These are phyloP conservation scores for Drosophila rhopaloa DNA, from an alignment of 1,140 invertebrate species.

Conservation along the genomic window DNA sequence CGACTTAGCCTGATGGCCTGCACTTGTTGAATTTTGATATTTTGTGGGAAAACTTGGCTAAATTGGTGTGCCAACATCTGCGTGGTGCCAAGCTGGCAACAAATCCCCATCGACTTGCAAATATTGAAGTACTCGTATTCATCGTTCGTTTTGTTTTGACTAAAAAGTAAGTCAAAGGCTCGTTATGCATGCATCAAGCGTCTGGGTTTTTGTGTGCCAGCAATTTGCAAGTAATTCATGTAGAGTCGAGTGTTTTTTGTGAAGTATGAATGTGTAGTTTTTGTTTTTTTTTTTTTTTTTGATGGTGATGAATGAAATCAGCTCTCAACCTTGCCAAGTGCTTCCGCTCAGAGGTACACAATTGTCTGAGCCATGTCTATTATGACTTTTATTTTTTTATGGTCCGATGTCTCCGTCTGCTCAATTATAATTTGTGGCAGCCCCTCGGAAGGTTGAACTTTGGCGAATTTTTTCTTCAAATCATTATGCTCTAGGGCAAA, in stretches of 20 bases:
- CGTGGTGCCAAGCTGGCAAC: constrained; percentile 2
- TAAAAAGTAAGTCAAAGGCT: constrained; percentile 52
- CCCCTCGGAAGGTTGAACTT: constrained; percentile 51
- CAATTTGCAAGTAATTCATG: constrained; percentile 70
- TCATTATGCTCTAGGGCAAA: constrained; percentile 38
- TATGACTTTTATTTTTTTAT: constrained; percentile 26
- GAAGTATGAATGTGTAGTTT: not conserved
- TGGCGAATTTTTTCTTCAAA: constrained; percentile 35
- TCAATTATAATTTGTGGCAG: constrained; percentile 63
- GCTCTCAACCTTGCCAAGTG: constrained; percentile 62
- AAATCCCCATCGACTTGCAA: constrained; percentile 26
- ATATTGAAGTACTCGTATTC: constrained; percentile 30
- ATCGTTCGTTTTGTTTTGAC: constrained; percentile 23
- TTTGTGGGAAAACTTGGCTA: constrained; percentile 46
- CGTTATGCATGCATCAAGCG: constrained; percentile 52
- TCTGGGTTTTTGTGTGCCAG: constrained; percentile 16
- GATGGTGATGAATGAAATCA: constrained; percentile 65
- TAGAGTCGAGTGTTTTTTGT: constrained; percentile 18
- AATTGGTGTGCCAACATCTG: constrained; percentile 19
- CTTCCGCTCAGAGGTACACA: constrained; percentile 59
- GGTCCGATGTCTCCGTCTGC: constrained; percentile 41
- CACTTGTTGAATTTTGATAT: constrained; percentile 30
- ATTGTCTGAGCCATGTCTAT: constrained; percentile 56
- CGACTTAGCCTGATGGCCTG: constrained; percentile 2
- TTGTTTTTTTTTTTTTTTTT: constrained; percentile 17